Evolutionary conservation across 2,888 invertebrate genomes (phyloP), one percentile per base, ranked within the genome.

Genomic region (Invenusta paracnida): DNA sequence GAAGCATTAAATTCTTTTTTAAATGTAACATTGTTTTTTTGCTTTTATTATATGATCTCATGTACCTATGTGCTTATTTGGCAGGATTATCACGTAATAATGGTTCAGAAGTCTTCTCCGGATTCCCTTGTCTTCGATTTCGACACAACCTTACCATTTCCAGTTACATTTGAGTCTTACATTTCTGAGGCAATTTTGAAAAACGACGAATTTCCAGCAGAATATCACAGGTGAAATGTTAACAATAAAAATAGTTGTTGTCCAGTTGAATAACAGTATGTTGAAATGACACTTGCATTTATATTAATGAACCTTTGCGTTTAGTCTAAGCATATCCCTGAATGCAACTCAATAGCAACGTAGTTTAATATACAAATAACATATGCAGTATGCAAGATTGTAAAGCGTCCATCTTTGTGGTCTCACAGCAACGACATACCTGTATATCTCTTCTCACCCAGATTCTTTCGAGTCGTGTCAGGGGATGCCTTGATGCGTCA

Each of bases 21-120:
- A 23, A 73, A 73, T 73, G 73, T 73, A 73, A 23, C 17, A 23
- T 5, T 13, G 27, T 73, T 23, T 5, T 73, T n/a, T 73, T n/a
- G 11, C 73, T 73, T 73, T 73, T 73, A 25, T 2, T 73, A n/a
- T 73, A n/a, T n/a, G n/a, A n/a, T n/a, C n/a, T n/a, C n/a, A n/a
- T n/a, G n/a, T n/a, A n/a, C n/a, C n/a, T n/a, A n/a, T n/a, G n/a
- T 48, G 48, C 17, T 48, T 5, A 11, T 48, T 11, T 17, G 5
- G 48, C 48, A 73, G 73, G 73, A 73, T 73, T 73, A 73, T 23
- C 73, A 73, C 23, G 73, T 73, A 23, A 73, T 73, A n/a, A 73
- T 73, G 73, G 27, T 23, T 13, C 73, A 13, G 17, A 73, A 73
- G 25, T 23, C 73, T 23, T 25, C 17, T 2, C 11, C 5, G 23